Base-by-base conservation (phyloP, 2,888 invertebrate species). In the Melanotus villosus region DNA sequence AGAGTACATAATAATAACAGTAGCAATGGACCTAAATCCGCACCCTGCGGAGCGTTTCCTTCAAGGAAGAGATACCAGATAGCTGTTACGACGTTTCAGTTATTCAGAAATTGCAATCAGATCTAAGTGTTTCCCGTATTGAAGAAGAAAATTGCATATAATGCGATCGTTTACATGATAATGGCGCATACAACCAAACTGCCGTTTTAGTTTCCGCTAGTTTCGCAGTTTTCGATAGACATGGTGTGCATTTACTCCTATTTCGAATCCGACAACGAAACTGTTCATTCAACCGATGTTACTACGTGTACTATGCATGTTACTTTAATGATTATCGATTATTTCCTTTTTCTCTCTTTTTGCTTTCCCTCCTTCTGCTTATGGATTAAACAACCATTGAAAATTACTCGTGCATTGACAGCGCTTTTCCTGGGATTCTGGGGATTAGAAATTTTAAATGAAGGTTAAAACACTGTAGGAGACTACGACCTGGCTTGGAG, bases 11-110 rank as follows among this genome's bases (percentile, higher is more conserved):
- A 69, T 60, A 65, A 69, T 66, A 66, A 50, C 59, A 65, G 52
- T 54, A 52, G 50, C 54, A 64, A 63, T 72, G 70, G 60, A 76
- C 68, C 71, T 60, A 72, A 75, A 77, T 76, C 71, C 73, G 68
- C 68, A 66, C 72, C 75, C 76, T 72, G 62, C 71, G 59, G 65
- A 58, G 77, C 63, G 58, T 71, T 75, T 72, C 75, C 68, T 71
- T 43, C 38, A 18, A 66, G 70, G 69, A 66, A 30, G 47, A 50
- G 45, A 58, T 65, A 50, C 57, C 50, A 65, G 65, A 65, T 60
- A 54, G 59, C 59, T 26, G 50, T 60, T 54, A 45, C 32, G 50
- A 59, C 14, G 59, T 65, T 57, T 57, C 62, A 52, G 59, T 58
- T 65, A 43, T 52, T 41, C 41, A 50, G 43, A 63, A 64, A 50